Evolutionary conservation across 1,140 invertebrate genomes (phyloP).

Genomic region (Drosophila setifemur): DNA sequence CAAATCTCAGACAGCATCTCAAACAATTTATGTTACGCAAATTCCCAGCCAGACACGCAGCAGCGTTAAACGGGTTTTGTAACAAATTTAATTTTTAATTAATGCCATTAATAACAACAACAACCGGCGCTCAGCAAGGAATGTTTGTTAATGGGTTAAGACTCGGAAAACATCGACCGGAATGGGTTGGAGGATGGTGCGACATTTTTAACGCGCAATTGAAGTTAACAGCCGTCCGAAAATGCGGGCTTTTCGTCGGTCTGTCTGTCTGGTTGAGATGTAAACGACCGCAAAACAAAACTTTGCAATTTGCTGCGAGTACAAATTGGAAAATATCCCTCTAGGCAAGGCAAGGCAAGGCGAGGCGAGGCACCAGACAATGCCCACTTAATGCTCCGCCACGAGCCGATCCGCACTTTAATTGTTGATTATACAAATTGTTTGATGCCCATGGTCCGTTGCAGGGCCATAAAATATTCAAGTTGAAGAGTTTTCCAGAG

Average conservation of each 20-base stretch:
- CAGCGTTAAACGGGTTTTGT: slow-evolving; percentile 56
- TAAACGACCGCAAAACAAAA: slow-evolving; percentile 49
- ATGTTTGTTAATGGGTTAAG: slow-evolving; percentile 44
- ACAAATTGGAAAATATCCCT: slow-evolving; percentile 57
- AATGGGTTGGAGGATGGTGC: slow-evolving; percentile 17
- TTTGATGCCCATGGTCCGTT: slow-evolving; percentile 27
- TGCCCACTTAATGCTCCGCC: slow-evolving; percentile 57
- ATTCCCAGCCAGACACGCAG: slow-evolving; percentile 9
- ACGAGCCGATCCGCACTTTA: slow-evolving; percentile 59
- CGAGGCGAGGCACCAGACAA: slow-evolving; percentile 28
- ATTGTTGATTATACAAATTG: slow-evolving; percentile 68
- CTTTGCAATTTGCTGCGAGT: slow-evolving; percentile 58
- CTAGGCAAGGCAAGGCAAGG: not conserved
- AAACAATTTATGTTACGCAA: slow-evolving; percentile 10
- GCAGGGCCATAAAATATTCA: slow-evolving; percentile 61
- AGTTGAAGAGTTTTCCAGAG: slow-evolving; percentile 40
- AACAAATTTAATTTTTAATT: slow-evolving; percentile 70
- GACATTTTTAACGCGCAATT: slow-evolving; percentile 64
- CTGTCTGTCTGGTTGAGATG: slow-evolving; percentile 1
- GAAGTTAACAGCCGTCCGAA: slow-evolving; percentile 58
- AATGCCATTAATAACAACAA: slow-evolving; percentile 61
- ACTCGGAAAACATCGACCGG: slow-evolving; percentile 7
- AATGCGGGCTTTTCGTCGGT: slow-evolving; percentile 26
- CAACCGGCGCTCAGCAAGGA: slow-evolving; percentile 3
- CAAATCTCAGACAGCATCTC: slow-evolving; percentile 22